Evolutionary conservation across 2,888 invertebrate genomes (phyloP).

Genomic region (Caprella mutica): DNA sequence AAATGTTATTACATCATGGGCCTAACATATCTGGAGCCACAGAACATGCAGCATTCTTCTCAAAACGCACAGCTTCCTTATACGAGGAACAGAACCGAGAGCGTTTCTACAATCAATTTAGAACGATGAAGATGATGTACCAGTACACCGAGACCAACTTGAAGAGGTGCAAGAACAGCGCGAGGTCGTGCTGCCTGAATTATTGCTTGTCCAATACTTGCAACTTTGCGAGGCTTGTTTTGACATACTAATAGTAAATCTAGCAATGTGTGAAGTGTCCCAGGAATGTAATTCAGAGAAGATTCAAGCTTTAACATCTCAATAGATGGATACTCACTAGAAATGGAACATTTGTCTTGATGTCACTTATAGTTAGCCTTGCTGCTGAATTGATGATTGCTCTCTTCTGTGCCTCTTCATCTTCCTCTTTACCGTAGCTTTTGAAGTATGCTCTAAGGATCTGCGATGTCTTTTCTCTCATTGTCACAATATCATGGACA

Average conservation of each 20-base stretch:
- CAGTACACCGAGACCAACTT: slow-evolving; percentile 22
- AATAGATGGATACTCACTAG: neutral
- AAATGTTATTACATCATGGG: no score
- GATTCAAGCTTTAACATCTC: neutral
- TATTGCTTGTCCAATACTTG: slow-evolving; percentile 15
- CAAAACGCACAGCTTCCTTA: slow-evolving; percentile 1
- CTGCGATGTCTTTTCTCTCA: neutral
- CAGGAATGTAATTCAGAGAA: no score
- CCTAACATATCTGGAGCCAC: slow-evolving; percentile 3
- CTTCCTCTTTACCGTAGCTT: neutral
- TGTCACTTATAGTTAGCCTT: neutral
- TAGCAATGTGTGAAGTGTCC: no score
- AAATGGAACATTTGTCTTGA: no score
- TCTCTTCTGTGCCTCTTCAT: slow-evolving; percentile 4
- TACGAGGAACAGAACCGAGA: slow-evolving; percentile 13
- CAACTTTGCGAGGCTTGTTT: slow-evolving; percentile 6
- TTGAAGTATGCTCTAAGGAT: slow-evolving; percentile 2
- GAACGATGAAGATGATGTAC: slow-evolving; percentile 25
- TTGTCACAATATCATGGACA: neutral
- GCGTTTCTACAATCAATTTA: slow-evolving; percentile 19
- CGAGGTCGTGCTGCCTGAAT: slow-evolving; percentile 18
- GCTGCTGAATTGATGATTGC: neutral
- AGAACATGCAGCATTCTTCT: slow-evolving; percentile 5
- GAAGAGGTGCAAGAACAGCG: slow-evolving; percentile 14
- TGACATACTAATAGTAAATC: no score